These are phyloP conservation scores for Eretmocerus hayati DNA, from an alignment of 2,888 invertebrate species.

Conservation along the genomic window DNA sequence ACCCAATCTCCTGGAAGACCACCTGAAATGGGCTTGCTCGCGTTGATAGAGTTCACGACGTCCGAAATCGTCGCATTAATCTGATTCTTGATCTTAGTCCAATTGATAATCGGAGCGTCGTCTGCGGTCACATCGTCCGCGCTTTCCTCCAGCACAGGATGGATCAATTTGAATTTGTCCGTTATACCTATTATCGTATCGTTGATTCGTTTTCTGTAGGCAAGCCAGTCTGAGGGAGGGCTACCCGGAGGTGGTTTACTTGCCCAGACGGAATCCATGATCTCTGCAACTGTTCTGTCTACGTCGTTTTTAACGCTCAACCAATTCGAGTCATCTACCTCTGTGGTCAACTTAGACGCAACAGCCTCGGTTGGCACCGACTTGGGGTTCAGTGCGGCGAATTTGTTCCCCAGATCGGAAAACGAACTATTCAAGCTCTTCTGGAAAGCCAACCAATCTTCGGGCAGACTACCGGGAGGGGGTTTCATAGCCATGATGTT, in stretches of 20 bases:
- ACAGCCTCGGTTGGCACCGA: background rate
- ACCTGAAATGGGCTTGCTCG: conserved; percentile 12
- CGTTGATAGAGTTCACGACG: conserved; percentile 23
- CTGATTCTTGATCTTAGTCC: conserved; percentile 26
- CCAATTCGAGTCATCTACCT: conserved; percentile 6
- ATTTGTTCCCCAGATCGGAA: conserved; percentile 5
- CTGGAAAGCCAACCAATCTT: conserved; percentile 27
- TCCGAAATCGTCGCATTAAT: conserved; percentile 23
- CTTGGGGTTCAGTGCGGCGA: conserved; percentile 7
- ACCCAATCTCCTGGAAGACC: conserved; percentile 23
- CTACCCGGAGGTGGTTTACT: conserved; percentile 17
- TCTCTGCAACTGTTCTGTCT: conserved; percentile 26
- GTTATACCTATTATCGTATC: conserved; percentile 4
- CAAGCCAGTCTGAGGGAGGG: conserved; percentile 24
- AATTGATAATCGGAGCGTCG: conserved; percentile 19
- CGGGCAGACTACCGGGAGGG: conserved; percentile 9
- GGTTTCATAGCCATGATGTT: conserved; percentile 23
- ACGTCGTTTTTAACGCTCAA: conserved; percentile 20
- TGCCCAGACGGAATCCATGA: conserved; percentile 25
- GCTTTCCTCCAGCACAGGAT: conserved; percentile 6
- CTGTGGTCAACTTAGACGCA: background rate
- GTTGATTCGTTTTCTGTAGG: conserved; percentile 8
- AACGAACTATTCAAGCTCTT: conserved; percentile 4
- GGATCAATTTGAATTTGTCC: conserved; percentile 19
- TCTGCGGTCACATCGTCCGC: background rate